A percentile compares a stretch with the other conserved stretches of the same genome.
phyloP scores from a whole-genome alignment of 2,888 invertebrate genomes.

The Choristoneura rosaceana region DNA sequence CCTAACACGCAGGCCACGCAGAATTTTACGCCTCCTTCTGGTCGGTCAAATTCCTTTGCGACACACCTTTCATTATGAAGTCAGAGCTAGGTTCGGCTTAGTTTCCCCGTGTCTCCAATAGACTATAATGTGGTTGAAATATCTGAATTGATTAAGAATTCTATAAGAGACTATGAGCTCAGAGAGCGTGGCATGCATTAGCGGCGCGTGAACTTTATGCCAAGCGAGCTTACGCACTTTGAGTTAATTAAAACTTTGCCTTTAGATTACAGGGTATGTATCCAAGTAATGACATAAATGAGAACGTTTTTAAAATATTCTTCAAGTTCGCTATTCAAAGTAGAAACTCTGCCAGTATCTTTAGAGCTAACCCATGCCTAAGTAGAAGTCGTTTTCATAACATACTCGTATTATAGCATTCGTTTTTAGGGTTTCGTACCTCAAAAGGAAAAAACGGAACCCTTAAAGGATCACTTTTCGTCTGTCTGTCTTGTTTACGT shows the following conservation, averaged over 20 bases:
- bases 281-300: too few relatives aligned
- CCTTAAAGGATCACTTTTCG: too few relatives aligned
- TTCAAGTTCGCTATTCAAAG: too few relatives aligned
- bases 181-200: slow-evolving; percentile 82
- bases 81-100: slow-evolving; percentile 58
- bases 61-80: slow-evolving; percentile 80
- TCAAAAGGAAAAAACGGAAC: too few relatives aligned
- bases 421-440: too few relatives aligned
- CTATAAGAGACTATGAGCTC: slow-evolving; percentile 82
- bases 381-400: too few relatives aligned
- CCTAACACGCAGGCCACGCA: not conserved
- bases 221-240: slow-evolving; percentile 66
- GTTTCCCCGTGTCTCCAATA: slow-evolving; percentile 56
- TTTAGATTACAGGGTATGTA: not conserved
- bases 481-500: too few relatives aligned
- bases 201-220: slow-evolving; percentile 76
- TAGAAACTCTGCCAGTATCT: too few relatives aligned
- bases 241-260: slow-evolving; percentile 25
- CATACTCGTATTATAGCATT: too few relatives aligned
- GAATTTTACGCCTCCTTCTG: slow-evolving; percentile 15
- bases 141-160: slow-evolving; percentile 74
- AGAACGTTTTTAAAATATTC: too few relatives aligned
- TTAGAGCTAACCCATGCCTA: too few relatives aligned
- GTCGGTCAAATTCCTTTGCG: slow-evolving; percentile 44
- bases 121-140: slow-evolving; percentile 65